phyloP scores from a whole-genome alignment of 2,113 vertebrate species.

The Mirza zaza region DNA sequence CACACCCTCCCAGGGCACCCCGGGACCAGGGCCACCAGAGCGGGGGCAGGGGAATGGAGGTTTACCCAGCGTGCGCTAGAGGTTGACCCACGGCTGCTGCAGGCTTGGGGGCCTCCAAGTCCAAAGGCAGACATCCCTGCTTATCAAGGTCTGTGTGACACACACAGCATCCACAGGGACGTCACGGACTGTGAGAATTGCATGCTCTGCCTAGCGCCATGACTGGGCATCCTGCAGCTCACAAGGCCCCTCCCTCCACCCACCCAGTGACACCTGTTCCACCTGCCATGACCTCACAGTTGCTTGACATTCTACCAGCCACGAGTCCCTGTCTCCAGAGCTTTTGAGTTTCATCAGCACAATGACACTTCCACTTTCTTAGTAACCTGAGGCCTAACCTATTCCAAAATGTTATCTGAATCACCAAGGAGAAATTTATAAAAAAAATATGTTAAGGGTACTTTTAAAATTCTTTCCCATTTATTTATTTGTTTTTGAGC shows the following conservation, averaged over 20 bases:
- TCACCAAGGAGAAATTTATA: background rate
- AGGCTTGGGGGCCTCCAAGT: background rate
- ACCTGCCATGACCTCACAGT: background rate
- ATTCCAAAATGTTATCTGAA: background rate
- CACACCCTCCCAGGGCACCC: background rate
- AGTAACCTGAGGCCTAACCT: background rate
- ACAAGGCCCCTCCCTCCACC: background rate
- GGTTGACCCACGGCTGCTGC: background rate
- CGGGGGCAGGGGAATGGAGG: background rate
- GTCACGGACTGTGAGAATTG: fast-evolving
- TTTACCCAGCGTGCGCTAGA: background rate
- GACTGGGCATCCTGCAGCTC: fast-evolving
- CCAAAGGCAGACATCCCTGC: background rate
- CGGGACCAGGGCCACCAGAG: background rate
- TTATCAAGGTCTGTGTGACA: fast-evolving
- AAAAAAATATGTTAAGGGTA: fast-evolving
- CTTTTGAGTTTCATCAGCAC: background rate
- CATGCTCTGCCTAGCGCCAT: background rate
- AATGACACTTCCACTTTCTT: background rate
- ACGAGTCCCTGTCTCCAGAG: fast-evolving
- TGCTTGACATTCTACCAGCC: background rate
- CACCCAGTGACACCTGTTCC: fast-evolving
- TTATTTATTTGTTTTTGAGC: background rate
- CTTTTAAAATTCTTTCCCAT: background rate
- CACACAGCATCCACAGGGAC: fast-evolving